Evolutionary conservation across 1,140 invertebrate genomes (phyloP).

Genomic region (Agrypnia vestita): DNA sequence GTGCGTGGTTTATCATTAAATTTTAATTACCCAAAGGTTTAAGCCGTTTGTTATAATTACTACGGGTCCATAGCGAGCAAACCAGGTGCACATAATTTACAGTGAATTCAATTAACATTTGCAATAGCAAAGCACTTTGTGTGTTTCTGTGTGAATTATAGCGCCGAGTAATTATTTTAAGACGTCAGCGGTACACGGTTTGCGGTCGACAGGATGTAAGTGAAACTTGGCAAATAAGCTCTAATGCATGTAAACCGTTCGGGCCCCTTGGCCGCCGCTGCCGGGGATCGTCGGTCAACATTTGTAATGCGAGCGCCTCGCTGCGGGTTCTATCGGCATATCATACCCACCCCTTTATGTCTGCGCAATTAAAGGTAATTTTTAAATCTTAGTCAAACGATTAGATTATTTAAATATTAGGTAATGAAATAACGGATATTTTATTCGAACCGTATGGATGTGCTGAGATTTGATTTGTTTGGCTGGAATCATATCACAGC

Average conservation of each 20-base stretch:
- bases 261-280: background rate
- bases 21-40: too few relatives aligned
- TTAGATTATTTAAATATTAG: too few relatives aligned
- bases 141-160: conserved; percentile 30
- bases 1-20: too few relatives aligned
- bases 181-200: conserved; percentile 10
- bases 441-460: too few relatives aligned
- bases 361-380: too few relatives aligned
- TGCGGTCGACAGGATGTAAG: conserved; percentile 1
- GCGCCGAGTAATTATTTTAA: conserved; percentile 20
- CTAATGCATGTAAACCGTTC: conserved; percentile 36
- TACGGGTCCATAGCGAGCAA: background rate
- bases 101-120: conserved; percentile 22
- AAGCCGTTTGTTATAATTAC: too few relatives aligned
- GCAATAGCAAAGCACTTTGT: conserved; percentile 23
- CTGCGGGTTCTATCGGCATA: too few relatives aligned
- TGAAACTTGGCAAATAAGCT: conserved; percentile 32
- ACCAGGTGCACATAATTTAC: conserved; percentile 22
- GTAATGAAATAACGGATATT: too few relatives aligned
- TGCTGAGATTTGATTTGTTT: too few relatives aligned
- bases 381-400: too few relatives aligned
- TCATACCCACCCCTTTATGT: too few relatives aligned
- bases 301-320: background rate
- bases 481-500: too few relatives aligned
- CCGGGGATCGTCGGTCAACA: background rate